A percentile compares a stretch with the other conserved stretches of the same genome.
phyloP scores from a whole-genome alignment of 35 echinoderm and acorn worm species.

The Diadema setosum region DNA sequence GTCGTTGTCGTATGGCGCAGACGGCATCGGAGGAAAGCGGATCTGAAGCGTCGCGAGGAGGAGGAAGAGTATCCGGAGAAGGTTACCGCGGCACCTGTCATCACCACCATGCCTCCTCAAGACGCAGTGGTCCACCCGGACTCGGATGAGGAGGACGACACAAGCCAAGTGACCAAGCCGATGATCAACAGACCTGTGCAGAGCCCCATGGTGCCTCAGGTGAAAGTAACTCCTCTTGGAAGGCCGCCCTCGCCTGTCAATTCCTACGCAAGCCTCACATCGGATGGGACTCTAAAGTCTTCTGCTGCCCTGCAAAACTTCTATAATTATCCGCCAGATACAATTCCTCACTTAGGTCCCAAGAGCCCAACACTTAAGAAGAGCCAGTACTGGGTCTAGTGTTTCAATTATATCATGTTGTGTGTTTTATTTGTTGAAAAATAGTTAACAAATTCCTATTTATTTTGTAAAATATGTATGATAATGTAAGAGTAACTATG shows the following conservation, averaged over 20 bases:
- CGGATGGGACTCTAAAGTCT: conserved; percentile 58
- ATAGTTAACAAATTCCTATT: not conserved
- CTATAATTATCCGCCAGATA: conserved; percentile 63
- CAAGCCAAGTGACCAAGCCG: conserved; percentile 3
- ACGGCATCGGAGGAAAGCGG: conserved; percentile 5
- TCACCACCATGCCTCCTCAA: not conserved
- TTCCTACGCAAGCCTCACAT: conserved; percentile 63
- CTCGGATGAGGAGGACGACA: not conserved
- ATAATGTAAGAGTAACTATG: not conserved
- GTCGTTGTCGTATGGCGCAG: conserved; percentile 48
- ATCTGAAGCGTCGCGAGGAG: not conserved
- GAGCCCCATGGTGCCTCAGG: conserved; percentile 84
- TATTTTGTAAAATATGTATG: conserved; percentile 14
- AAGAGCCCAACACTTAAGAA: conserved; percentile 78
- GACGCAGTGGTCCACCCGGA: not conserved
- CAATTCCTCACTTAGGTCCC: conserved; percentile 23
- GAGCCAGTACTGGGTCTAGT: conserved; percentile 98
- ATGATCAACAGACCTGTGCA: conserved; percentile 42
- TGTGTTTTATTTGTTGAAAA: not conserved
- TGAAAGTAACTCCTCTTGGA: conserved; percentile 88
- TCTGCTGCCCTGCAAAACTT: too few species aligned
- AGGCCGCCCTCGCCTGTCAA: conserved; percentile 79
- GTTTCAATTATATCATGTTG: too few species aligned
- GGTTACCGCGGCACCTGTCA: conserved; percentile 7
- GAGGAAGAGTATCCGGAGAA: conserved; percentile 33